Conservation (phyloP, 2,888 invertebrate species). For the Phragmatobia fuliginosa region DNA sequence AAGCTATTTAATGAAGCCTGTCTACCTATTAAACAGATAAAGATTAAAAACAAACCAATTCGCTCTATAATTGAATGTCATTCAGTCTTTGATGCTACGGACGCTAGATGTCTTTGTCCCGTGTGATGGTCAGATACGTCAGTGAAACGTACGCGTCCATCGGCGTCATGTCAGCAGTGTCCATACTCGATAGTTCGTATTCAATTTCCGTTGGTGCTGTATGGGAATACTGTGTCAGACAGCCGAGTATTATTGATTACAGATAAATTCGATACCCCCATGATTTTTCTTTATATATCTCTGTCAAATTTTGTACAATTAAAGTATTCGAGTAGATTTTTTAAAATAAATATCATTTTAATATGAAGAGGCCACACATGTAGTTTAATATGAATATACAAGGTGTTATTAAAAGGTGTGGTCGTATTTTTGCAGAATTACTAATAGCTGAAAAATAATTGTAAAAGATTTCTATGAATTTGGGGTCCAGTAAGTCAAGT, state of each 20-base stretch:
- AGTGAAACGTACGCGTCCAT: slow-evolving; percentile 62
- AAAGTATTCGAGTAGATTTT: too few relatives aligned
- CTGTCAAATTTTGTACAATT: slow-evolving; percentile 1
- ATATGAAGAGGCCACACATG: background rate
- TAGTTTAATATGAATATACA: background rate
- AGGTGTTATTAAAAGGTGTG: background rate
- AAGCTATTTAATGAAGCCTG: background rate
- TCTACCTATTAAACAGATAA: background rate
- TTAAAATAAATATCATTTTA: background rate
- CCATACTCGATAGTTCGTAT: slow-evolving; percentile 70
- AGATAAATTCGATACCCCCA: slow-evolving; percentile 54
- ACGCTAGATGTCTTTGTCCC: slow-evolving; percentile 71
- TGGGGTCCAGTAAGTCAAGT: too few relatives aligned
- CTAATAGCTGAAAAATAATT: too few relatives aligned
- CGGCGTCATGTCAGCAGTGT: slow-evolving; percentile 61
- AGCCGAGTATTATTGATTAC: slow-evolving; percentile 60
- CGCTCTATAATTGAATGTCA: slow-evolving; percentile 52
- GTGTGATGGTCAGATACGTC: slow-evolving; percentile 67
- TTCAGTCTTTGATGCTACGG: slow-evolving; percentile 61
- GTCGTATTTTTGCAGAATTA: background rate
- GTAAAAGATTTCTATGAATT: too few relatives aligned
- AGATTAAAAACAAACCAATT: background rate
- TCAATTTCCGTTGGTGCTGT: slow-evolving; percentile 73
- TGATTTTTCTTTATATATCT: slow-evolving; percentile 24
- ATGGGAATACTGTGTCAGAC: slow-evolving; percentile 59